A percentile compares a stretch with the other conserved stretches of the same genome.
These are phyloP conservation scores for Protophormia terraenovae DNA, from an alignment of 2,888 invertebrate species.

Conservation along the genomic window DNA sequence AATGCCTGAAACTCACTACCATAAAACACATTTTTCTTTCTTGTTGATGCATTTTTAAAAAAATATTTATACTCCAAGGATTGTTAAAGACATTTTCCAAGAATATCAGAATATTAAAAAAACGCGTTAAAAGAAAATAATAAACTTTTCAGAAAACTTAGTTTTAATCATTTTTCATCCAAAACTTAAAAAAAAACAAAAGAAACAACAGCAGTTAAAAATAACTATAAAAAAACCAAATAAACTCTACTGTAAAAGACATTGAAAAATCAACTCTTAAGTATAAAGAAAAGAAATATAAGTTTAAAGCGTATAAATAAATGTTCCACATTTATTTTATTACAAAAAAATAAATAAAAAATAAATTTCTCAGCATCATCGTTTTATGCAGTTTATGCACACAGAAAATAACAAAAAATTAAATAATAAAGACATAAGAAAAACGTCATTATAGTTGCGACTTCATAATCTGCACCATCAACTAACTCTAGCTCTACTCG, in stretches of 20 bases:
- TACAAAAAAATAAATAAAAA: background rate
- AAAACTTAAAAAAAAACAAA: background rate
- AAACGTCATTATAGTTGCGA: slow-evolving; percentile 14
- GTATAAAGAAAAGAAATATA: background rate
- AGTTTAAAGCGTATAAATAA: background rate
- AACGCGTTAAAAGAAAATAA: background rate
- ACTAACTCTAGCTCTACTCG: background rate
- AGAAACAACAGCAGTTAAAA: background rate
- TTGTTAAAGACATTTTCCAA: background rate
- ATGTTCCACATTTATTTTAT: slow-evolving; percentile 37
- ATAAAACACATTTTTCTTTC: background rate
- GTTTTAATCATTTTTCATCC: background rate
- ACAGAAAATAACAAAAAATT: background rate
- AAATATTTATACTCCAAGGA: background rate
- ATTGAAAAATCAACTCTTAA: slow-evolving; percentile 22
- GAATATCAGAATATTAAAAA: background rate
- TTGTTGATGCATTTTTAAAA: background rate
- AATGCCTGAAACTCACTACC: background rate
- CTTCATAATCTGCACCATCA: background rate
- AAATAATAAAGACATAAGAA: background rate
- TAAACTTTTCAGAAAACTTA: background rate
- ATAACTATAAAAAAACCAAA: background rate
- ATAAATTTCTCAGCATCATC: slow-evolving; percentile 36
- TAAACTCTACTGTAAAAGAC: slow-evolving; percentile 10
- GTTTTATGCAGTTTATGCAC: background rate